phyloP scores from a whole-genome alignment of 2,113 vertebrate genomes.

The Hepsetus odoe region DNA sequence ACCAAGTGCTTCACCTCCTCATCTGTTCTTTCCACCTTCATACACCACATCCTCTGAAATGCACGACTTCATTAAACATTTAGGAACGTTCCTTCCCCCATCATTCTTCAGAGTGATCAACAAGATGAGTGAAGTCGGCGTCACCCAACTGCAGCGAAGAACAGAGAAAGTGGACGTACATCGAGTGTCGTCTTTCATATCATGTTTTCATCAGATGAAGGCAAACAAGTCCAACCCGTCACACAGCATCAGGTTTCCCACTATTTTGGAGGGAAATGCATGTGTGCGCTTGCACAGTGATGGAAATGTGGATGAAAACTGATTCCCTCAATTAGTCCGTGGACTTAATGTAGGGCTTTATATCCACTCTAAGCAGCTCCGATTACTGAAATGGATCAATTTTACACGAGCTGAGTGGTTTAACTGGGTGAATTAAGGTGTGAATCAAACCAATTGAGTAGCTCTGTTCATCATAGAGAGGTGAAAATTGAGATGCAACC shows the following conservation, averaged over 20 bases:
- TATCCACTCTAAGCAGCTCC: conserved; percentile 1
- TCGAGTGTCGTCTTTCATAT: conserved; percentile 35
- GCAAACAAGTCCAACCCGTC: neutral
- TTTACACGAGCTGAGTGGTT: neutral
- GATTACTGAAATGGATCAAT: conserved; percentile 24
- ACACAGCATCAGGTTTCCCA: neutral
- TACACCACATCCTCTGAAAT: neutral
- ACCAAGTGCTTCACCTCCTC: neutral
- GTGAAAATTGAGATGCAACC: neutral
- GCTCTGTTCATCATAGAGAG: neutral
- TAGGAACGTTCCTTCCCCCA: conserved; percentile 13
- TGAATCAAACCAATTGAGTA: conserved; percentile 12
- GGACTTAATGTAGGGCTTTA: conserved; percentile 6
- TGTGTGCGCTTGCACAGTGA: neutral
- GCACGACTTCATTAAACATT: conserved; percentile 34
- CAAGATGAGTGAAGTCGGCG: neutral
- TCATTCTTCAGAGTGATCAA: neutral
- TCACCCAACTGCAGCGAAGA: neutral
- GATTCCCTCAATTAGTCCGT: neutral
- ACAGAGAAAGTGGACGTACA: conserved; percentile 11
- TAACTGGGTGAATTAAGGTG: conserved; percentile 10
- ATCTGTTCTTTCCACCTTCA: neutral
- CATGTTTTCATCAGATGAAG: conserved; percentile 14
- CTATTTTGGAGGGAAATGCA: neutral
- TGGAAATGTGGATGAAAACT: conserved; percentile 20